Evolutionary conservation across 2,888 invertebrate genomes (phyloP).

Genomic region (Parnassius orleans): DNA sequence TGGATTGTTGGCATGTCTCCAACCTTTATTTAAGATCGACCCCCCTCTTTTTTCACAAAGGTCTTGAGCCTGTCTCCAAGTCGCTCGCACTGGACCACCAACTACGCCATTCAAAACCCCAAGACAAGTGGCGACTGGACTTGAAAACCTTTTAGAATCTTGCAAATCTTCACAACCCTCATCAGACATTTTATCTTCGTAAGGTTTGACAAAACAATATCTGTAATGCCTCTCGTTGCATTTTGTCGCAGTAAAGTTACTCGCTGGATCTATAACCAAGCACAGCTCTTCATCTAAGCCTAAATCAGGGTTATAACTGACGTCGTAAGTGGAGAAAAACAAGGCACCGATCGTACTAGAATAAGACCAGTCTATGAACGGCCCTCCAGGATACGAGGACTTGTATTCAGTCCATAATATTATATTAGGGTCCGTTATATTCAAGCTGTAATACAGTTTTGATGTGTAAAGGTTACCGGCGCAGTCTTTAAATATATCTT

Average conservation of each 20-base stretch:
- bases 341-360: slow-evolving; percentile 51
- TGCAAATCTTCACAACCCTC: slow-evolving; percentile 50
- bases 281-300: slow-evolving; percentile 57
- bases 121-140: slow-evolving; percentile 62
- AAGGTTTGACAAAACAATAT: slow-evolving; percentile 64
- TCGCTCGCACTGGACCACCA: slow-evolving; percentile 59
- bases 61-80: slow-evolving; percentile 59
- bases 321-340: slow-evolving; percentile 46
- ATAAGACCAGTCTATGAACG: slow-evolving; percentile 64
- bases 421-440: slow-evolving; percentile 45
- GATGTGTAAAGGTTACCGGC: slow-evolving; percentile 60
- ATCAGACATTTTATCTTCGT: slow-evolving; percentile 40
- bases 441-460: slow-evolving; percentile 49
- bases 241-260: slow-evolving; percentile 52
- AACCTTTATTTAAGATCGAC: slow-evolving; percentile 60
- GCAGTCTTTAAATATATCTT: slow-evolving; percentile 61
- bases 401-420: slow-evolving; percentile 71
- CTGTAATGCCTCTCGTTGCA: slow-evolving; percentile 62
- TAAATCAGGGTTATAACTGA: slow-evolving; percentile 42
- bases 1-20: slow-evolving; percentile 65
- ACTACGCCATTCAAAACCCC: slow-evolving; percentile 44
- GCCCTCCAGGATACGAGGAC: slow-evolving; percentile 64
- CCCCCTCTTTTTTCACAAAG: slow-evolving; percentile 54
- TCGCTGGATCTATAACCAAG: slow-evolving; percentile 53
- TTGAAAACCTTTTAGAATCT: slow-evolving; percentile 49